phyloP scores from a whole-genome alignment of 2,797 vertebrate species.

The Gymnodraco acuticeps region DNA sequence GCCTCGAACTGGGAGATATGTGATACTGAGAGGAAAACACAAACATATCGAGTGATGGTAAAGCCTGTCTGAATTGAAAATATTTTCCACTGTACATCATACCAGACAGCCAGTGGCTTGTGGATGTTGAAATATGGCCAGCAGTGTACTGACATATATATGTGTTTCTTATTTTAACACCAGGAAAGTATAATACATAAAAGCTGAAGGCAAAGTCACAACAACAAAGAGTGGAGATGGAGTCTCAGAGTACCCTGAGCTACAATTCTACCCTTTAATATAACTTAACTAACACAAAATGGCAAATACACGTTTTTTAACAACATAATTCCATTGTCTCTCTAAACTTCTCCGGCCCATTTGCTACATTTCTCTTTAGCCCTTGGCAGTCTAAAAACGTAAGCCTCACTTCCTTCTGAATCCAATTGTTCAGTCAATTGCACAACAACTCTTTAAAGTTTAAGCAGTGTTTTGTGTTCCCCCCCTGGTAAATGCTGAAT shows the following conservation, averaged over 20 bases:
- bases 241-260: background rate
- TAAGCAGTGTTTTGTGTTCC: conserved; percentile 26
- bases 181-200: conserved; percentile 18
- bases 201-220: background rate
- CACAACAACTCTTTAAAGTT: conserved; percentile 33
- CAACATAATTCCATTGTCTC: background rate
- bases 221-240: background rate
- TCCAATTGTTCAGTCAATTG: conserved; percentile 49
- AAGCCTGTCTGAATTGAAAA: conserved; percentile 5
- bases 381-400: conserved; percentile 35
- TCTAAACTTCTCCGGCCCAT: conserved; percentile 24
- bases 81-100: background rate
- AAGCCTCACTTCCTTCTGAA: conserved; percentile 29
- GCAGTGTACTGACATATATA: background rate
- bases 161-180: conserved; percentile 14
- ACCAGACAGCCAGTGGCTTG: background rate
- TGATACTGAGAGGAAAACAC: background rate
- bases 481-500: background rate
- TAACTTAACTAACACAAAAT: conserved; percentile 14
- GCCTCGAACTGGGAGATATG: background rate
- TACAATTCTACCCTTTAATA: conserved; percentile 8
- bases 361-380: conserved; percentile 32
- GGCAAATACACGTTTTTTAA: conserved; percentile 7
- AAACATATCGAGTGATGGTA: background rate
- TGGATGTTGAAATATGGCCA: conserved; percentile 10